phyloP scores from a whole-genome alignment of 2,113 vertebrate species.

The Balaeniceps rex region DNA sequence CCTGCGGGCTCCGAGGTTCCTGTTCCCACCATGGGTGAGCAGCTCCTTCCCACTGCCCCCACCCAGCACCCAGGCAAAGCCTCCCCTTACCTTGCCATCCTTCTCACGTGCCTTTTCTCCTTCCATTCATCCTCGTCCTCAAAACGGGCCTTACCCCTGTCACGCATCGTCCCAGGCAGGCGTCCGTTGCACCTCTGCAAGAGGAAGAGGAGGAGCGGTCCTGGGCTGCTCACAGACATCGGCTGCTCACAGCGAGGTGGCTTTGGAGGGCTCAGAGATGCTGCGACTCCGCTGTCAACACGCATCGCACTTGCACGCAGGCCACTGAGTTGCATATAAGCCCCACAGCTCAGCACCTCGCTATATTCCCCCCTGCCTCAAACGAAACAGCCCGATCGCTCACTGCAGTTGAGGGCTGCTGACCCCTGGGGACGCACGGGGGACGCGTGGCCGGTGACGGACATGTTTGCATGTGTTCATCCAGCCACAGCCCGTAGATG shows the following conservation, averaged over 20 bases:
- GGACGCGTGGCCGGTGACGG: fast-evolving
- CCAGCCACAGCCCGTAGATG: neutral
- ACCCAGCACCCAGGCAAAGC: neutral
- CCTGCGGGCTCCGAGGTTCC: neutral
- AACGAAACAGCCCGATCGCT: neutral
- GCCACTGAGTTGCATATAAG: neutral
- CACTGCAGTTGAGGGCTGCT: neutral
- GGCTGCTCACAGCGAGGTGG: neutral
- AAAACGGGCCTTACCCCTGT: neutral
- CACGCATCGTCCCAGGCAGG: neutral
- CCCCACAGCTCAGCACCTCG: neutral
- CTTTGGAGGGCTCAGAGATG: neutral
- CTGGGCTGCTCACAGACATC: neutral
- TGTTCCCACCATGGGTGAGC: neutral
- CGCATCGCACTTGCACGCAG: neutral
- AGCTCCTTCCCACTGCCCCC: neutral
- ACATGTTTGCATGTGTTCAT: neutral
- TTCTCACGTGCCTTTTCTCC: neutral
- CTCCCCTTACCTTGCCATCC: slow-evolving; percentile 30
- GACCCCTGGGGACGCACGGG: neutral
- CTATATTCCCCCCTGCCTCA: neutral
- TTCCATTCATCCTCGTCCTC: slow-evolving; percentile 24
- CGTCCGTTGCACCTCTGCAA: neutral
- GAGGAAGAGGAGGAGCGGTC: neutral
- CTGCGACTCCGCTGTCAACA: neutral